Base-by-base conservation (phyloP, 2,888 invertebrate genomes). In the Matsumyia berberina region DNA sequence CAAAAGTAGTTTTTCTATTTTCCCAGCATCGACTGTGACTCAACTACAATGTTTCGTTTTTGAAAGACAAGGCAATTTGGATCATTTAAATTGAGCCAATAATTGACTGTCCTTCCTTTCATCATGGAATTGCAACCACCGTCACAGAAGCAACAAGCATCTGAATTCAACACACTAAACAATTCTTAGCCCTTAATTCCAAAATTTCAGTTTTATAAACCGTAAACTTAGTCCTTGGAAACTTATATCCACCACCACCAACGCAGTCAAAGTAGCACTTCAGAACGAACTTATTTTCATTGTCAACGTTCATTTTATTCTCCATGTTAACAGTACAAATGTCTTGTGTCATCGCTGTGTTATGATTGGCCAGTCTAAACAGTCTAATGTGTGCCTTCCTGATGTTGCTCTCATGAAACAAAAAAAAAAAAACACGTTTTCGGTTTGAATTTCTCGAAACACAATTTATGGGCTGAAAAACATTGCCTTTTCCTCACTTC, bases 321-420 rank as follows among this genome's bases (percentile, higher is more conserved):
- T 33, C 6, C 8, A 7, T 4, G 37, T 9, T 7, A 11, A 35
- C 8, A 9, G 46, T 70, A 12, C 51, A 69, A 60, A 60, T 67
- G 44, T 44, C 42, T 51, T 67, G 17, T 70, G 24, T 46, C 64
- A 64, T 44, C 53, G 39, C 64, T 33, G 19, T 57, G 31, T 57
- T 64, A 46, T 17, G 57, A 17, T 57, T 58, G 51, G 49, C 9
- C 58, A 58, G 39, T 42, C 49, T 2, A 67, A 76, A 58, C 24
- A 57, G 57, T 64, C 64, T 70, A 62, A 37, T 19, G 37, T 49
- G 31, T 49, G 33, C 39, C 24, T 66, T 24, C 24, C 17, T 53
- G 42, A 42, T 51, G 42, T 60, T 58, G 12, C 42, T 11, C 60
- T 53, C 24, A 58, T 53, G 44, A 58, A 42, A 66, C 1, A 24